These are phyloP conservation scores for Drosophila merina DNA, from an alignment of 2,888 invertebrate genomes.

Conservation along the genomic window DNA sequence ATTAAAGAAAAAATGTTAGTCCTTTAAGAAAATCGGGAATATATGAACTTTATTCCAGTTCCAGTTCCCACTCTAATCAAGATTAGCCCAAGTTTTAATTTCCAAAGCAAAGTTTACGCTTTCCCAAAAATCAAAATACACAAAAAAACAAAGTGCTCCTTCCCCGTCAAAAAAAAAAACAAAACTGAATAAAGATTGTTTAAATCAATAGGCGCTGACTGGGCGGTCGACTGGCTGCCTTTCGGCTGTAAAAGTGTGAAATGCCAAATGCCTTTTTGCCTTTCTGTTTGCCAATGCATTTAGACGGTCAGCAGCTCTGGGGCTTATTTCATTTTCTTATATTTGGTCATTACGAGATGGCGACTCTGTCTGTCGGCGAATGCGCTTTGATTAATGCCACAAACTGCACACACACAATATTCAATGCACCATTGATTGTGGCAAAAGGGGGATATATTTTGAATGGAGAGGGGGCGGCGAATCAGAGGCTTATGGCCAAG, in stretches of 20 bases:
- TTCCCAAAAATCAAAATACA: slow-evolving; percentile 53
- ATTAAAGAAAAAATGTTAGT: neutral
- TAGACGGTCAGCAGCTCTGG: slow-evolving; percentile 47
- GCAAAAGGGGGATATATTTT: neutral
- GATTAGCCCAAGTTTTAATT: slow-evolving; percentile 52
- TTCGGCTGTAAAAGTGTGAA: slow-evolving; percentile 75
- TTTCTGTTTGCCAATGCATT: slow-evolving; percentile 67
- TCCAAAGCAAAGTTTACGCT: slow-evolving; percentile 76
- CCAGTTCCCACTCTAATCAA: slow-evolving; percentile 4
- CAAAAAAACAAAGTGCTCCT: slow-evolving; percentile 27
- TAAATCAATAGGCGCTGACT: slow-evolving; percentile 59
- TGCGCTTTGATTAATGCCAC: slow-evolving; percentile 75
- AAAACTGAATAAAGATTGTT: slow-evolving; percentile 49
- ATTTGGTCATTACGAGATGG: slow-evolving; percentile 64
- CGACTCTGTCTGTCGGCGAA: slow-evolving; percentile 61
- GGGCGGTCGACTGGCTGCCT: slow-evolving; percentile 44
- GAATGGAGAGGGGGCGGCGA: slow-evolving; percentile 3
- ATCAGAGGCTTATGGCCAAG: slow-evolving; percentile 7
- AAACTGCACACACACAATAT: slow-evolving; percentile 64
- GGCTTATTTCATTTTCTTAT: slow-evolving; percentile 44
- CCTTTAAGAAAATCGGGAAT: neutral
- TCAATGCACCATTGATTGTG: slow-evolving; percentile 35
- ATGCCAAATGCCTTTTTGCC: slow-evolving; percentile 69
- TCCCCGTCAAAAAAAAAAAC: slow-evolving; percentile 8
- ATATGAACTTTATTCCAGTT: neutral